These are phyloP conservation scores for Pachypanchax playfairii DNA, from an alignment of 2,113 vertebrate genomes.

Conservation along the genomic window DNA sequence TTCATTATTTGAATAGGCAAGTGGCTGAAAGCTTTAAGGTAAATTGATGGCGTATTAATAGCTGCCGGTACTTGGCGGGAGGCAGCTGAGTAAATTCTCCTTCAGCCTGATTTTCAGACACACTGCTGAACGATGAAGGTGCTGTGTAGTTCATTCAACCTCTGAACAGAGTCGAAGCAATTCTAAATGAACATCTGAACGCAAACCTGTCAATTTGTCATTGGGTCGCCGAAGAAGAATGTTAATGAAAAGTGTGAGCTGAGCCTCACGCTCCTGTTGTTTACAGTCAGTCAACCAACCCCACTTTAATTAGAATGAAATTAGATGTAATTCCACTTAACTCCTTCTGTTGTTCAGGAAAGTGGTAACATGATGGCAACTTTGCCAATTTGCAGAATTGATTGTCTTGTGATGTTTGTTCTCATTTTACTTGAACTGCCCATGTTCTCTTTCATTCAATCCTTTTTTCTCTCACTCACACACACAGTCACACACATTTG, in stretches of 20 bases:
- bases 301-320: conserved; percentile 30
- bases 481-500: neutral
- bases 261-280: neutral
- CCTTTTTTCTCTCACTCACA: conserved; percentile 1
- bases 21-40: no score
- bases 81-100: neutral
- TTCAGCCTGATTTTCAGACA: neutral
- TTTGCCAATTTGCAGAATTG: conserved; percentile 20
- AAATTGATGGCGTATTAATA: neutral
- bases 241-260: neutral
- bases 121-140: neutral
- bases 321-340: conserved; percentile 30
- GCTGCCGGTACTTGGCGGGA: neutral
- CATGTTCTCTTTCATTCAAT: neutral
- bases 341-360: conserved; percentile 18
- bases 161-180: neutral
- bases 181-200: neutral
- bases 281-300: neutral
- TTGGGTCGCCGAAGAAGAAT: neutral
- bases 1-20: no score
- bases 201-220: neutral
- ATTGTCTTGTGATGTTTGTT: neutral
- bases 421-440: neutral
- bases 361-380: conserved; percentile 31
- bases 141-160: neutral